These are phyloP conservation scores for Psophia crepitans DNA, from an alignment of 2,113 vertebrate genomes.

Conservation along the genomic window DNA sequence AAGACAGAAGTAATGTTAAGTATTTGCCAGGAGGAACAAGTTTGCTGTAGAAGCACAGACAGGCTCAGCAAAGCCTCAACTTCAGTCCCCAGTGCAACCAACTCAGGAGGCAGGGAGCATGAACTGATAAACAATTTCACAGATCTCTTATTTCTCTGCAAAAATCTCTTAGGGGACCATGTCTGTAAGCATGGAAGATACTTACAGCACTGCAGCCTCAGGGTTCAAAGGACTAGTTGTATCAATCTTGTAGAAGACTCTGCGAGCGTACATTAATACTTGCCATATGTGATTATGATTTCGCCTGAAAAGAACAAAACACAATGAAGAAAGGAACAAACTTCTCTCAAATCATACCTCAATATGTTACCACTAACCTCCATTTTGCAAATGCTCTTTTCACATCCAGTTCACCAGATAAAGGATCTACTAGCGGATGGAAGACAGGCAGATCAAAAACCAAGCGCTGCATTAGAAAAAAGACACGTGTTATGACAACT, in stretches of 20 bases:
- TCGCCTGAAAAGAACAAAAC: slow-evolving; percentile 73
- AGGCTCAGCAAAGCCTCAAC: not conserved
- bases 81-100: not conserved
- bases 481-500: not conserved
- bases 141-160: not conserved
- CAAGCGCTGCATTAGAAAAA: slow-evolving; percentile 79
- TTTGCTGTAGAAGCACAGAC: not conserved
- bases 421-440: slow-evolving; percentile 91
- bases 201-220: slow-evolving; percentile 96
- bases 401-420: slow-evolving; percentile 94
- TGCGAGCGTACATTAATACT: slow-evolving; percentile 93
- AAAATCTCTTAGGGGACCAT: not conserved
- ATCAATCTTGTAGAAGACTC: slow-evolving; percentile 98
- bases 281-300: slow-evolving; percentile 99
- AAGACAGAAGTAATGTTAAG: not conserved
- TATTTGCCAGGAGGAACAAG: not conserved
- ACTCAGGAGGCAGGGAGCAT: not conserved
- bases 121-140: not conserved
- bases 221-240: slow-evolving; percentile 90
- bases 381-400: slow-evolving; percentile 96
- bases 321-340: not conserved
- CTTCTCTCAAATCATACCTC: not conserved
- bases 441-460: slow-evolving; percentile 97
- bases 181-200: not conserved
- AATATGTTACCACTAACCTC: slow-evolving; percentile 78